Conservation (phyloP, 1,140 invertebrate species). For the Rhopalosiphum padi region DNA sequence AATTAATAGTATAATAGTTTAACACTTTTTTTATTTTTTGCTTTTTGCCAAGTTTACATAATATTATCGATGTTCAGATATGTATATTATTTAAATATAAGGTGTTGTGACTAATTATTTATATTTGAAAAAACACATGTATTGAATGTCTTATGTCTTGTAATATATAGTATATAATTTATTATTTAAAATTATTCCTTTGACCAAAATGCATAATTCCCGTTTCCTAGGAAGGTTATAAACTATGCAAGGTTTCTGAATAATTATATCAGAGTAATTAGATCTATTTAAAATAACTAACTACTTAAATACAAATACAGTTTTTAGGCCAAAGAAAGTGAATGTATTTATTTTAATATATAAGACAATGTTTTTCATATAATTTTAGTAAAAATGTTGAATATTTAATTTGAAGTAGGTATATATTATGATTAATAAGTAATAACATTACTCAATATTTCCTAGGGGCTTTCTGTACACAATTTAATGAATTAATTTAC, state of each 20-base stretch:
- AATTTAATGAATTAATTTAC: background rate
- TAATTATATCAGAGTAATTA: background rate
- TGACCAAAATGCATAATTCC: background rate
- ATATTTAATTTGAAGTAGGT: background rate
- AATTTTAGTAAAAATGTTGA: background rate
- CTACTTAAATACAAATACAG: background rate
- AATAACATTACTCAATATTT: background rate
- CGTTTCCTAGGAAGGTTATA: background rate
- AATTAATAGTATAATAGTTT: background rate
- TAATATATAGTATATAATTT: background rate
- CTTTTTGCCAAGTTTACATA: background rate
- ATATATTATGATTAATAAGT: background rate
- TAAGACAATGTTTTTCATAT: background rate
- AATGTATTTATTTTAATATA: background rate
- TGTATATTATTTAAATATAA: background rate
- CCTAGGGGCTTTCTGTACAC: background rate
- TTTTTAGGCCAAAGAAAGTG: constrained; percentile 21
- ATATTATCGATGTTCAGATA: background rate
- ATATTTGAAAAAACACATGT: background rate
- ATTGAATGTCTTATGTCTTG: background rate
- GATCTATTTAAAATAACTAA: constrained; percentile 55
- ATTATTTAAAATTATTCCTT: background rate
- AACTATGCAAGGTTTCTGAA: background rate
- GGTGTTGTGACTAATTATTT: background rate
- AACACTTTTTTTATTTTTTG: background rate